These are phyloP conservation scores for Tetropium fuscum DNA, from an alignment of 2,888 invertebrate species.

Conservation along the genomic window DNA sequence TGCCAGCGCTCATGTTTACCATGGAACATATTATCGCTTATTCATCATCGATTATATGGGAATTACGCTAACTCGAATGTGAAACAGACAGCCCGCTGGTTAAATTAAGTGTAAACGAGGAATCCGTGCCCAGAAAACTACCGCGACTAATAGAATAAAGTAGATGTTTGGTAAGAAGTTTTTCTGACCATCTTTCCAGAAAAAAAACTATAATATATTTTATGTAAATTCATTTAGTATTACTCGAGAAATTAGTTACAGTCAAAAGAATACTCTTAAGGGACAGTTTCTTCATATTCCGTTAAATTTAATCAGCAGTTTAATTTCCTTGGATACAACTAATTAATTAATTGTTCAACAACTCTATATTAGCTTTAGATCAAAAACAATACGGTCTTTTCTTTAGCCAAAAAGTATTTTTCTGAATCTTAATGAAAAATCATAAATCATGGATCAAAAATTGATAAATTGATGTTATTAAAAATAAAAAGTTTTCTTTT, in stretches of 20 bases:
- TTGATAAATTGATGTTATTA: too few species aligned
- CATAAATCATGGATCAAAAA: too few species aligned
- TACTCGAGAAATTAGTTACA: background rate
- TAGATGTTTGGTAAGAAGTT: background rate
- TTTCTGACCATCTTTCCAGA: background rate
- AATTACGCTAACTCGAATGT: conserved; percentile 6
- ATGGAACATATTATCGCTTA: conserved; percentile 5
- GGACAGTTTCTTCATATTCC: too few species aligned
- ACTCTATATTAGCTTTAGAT: too few species aligned
- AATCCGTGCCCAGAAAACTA: conserved; percentile 8
- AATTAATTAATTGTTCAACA: too few species aligned
- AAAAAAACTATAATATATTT: background rate
- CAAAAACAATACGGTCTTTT: too few species aligned
- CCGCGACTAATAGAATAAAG: conserved; percentile 12
- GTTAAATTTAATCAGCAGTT: too few species aligned
- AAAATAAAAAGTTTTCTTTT: too few species aligned
- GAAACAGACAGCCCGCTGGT: background rate
- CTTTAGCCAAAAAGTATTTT: too few species aligned
- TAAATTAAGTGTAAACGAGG: conserved; percentile 9
- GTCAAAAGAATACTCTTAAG: too few species aligned
- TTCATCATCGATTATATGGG: conserved; percentile 16
- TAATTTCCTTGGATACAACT: too few species aligned
- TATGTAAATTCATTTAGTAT: background rate
- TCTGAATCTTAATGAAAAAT: too few species aligned
- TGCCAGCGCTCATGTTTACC: background rate